Conservation (phyloP, 2,113 vertebrate genomes). For the Antennarius striatus region DNA sequence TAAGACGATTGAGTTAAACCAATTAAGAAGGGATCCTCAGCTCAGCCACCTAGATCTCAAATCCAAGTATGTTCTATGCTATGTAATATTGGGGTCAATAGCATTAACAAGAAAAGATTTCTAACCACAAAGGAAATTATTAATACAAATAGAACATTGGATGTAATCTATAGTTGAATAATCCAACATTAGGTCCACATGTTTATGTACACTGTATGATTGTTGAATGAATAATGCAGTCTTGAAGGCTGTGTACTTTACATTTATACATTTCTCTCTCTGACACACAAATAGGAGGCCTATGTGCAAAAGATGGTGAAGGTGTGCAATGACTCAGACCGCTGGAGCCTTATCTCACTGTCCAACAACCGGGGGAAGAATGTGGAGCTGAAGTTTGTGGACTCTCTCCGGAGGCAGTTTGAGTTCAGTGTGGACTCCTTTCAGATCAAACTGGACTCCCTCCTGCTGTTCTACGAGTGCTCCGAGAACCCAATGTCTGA, state of each 20-base stretch:
- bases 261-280: background rate
- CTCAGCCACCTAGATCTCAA: constrained; percentile 53
- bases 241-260: background rate
- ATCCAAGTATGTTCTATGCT: constrained; percentile 35
- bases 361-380: constrained; percentile 99
- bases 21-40: constrained; percentile 69
- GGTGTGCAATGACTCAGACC: constrained; percentile 97
- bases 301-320: constrained; percentile 99
- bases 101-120: constrained; percentile 9
- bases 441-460: constrained; percentile 98
- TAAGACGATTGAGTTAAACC: constrained; percentile 79
- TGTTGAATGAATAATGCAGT: too few relatives aligned
- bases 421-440: constrained; percentile 99
- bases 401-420: constrained; percentile 96
- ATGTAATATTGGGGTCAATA: constrained; percentile 38
- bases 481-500: constrained; percentile 97
- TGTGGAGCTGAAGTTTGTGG: constrained; percentile 98
- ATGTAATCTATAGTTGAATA: too few relatives aligned
- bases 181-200: too few relatives aligned
- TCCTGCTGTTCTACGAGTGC: constrained; percentile 97
- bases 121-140: background rate
- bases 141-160: too few relatives aligned
- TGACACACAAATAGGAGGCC: constrained; percentile 81
- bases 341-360: constrained; percentile 98
- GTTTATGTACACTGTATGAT: too few relatives aligned